A percentile compares a stretch with the other conserved stretches of the same genome.
Evolutionary conservation across 2,797 vertebrate species (phyloP).

Genomic region (Acanthornis magna): DNA sequence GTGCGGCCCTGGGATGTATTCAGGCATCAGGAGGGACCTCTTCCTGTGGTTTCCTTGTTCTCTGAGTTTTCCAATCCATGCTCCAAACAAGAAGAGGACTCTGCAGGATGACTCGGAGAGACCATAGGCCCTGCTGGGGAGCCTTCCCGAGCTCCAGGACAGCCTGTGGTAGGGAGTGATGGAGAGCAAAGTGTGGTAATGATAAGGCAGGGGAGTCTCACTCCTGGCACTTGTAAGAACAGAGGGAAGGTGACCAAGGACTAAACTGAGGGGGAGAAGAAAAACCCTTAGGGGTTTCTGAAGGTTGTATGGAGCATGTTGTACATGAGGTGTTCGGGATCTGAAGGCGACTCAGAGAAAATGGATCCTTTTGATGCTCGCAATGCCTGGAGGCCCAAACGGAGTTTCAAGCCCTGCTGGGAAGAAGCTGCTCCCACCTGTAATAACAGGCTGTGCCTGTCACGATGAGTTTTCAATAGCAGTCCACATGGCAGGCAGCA

Average conservation of each 20-base stretch:
- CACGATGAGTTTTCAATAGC: not conserved
- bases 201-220: not conserved
- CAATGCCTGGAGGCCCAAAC: not conserved
- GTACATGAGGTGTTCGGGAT: not conserved
- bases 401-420: slow-evolving; percentile 4
- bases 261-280: not conserved
- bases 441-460: slow-evolving; percentile 38
- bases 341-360: not conserved
- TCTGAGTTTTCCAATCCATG: not conserved
- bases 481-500: not conserved
- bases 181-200: not conserved
- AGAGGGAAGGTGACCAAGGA: not conserved
- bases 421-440: slow-evolving; percentile 49
- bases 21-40: not conserved
- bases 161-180: not conserved
- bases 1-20: not conserved
- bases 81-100: not conserved
- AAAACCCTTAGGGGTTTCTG: not conserved
- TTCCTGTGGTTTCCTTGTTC: not conserved
- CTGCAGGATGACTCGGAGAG: not conserved
- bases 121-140: not conserved
- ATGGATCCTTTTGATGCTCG: not conserved
- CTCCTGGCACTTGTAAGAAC: not conserved
- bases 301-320: not conserved
- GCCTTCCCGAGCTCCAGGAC: not conserved